Evolutionary conservation across 2,113 vertebrate species (phyloP), one percentile per base, ranked within the genome.

Genomic region (Anoplopoma fimbria): DNA sequence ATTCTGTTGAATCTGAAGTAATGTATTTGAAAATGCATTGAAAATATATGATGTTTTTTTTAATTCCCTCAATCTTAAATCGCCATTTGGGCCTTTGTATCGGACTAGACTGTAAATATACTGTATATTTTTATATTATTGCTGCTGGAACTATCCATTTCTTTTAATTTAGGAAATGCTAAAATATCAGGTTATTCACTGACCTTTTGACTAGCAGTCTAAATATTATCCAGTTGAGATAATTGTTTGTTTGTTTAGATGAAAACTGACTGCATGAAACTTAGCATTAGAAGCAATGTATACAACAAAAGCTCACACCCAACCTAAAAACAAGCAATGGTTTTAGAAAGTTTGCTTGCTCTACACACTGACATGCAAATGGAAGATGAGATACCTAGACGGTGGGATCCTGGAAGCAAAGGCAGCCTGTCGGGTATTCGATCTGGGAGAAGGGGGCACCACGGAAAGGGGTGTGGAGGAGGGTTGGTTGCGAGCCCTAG

Each of bases 381-480:
- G n/a, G 36, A 88, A 70, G 82, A 78, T 63, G 77, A 93, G 94
- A 91, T 99, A 99, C 98, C 98, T 99, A 97, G 97, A 93, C 17
- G 97, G 78, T 74, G 93, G 94, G 69, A 94, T 97, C 97, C 96
- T 94, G 94, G 92, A 90, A 51, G 94, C 93, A 75, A 95, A 90
- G 87, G 97, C 91, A 47, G 95, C 88, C 73, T 93, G 94, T 92
- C 95, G 93, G 93, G 95, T 75, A 83, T 42, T 45, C 77, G 95
- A 79, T 86, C 94, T 87, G 75, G 97, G 94, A 27, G 96, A 97
- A 85, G 94, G 85, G 23, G 96, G 83, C 31, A 94, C 89, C 45
- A 94, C 13, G 72, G 95, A 83, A 3, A 94, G 91, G 14, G 94
- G 93, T 87, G 83, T 57, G 60, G 95, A 83, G 65, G 90, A 29